Evolutionary conservation across 2,797 vertebrate species (phyloP), one percentile per base, ranked within the genome.

Genomic region (Xenops minutus): DNA sequence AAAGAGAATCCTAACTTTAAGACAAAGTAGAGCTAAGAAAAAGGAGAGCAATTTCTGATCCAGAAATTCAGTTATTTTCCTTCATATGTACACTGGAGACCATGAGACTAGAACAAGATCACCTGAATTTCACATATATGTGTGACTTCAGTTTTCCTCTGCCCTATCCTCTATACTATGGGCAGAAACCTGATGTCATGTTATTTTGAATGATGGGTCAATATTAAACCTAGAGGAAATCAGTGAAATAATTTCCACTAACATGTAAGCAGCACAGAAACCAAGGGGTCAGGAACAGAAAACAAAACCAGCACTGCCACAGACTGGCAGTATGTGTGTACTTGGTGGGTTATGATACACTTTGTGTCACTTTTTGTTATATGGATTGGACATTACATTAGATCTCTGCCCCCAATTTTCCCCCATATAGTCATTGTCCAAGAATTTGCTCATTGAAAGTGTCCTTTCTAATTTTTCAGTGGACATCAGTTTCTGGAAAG

Each of bases 281-380:
- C 23, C 7, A 10, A 59, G 24, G 52, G 32, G 30, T 21, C 3
- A 1, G n/a, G 7, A 7, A 16, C 1, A 5, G 19, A 61, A 58
- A 56, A 69, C 29, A 68, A 77, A 81, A 37, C 13, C 11, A 69
- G 36, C 0, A 3, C 27, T 76, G 44, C 30, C 44, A 23, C 36
- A 46, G 30, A 22, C 26, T 67, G 54, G 29, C 32, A 59, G 22
- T 4, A 23, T 30, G 39, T 2, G 0, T 58, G 32, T 44, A 63
- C 29, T 26, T 0, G 4, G 7, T 80, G 59, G 79, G 36, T 59
- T 71, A 11, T 56, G 29, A 19, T 34, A 48, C 0, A 12, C 29
- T 58, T 55, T 0, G 1, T 56, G 24, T 54, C 54, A 62, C 32
- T 76, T 69, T 37, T 79, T 18, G 26, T 14, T 37, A 58, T 54